Percentiles rank a stretch among this genome's conserved stretches.
Evolutionary conservation across 2,888 invertebrate species (phyloP).

Genomic region (Andrena bucephala): DNA sequence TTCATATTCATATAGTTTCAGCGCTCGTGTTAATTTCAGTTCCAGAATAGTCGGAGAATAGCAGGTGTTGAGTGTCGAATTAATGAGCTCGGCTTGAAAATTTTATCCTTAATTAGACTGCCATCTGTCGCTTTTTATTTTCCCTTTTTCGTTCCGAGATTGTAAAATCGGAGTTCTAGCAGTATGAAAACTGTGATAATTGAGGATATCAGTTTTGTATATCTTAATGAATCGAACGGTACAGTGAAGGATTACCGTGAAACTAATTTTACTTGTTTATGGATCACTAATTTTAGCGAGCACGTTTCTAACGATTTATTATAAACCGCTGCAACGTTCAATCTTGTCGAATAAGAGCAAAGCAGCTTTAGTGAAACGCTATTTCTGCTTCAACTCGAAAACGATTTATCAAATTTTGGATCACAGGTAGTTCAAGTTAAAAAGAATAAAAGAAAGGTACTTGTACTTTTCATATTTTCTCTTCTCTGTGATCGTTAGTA

Average conservation of each 20-base stretch:
- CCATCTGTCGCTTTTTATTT: neutral
- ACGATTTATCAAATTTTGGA: no score
- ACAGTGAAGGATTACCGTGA: neutral
- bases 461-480: neutral
- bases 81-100: conserved; percentile 1
- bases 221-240: conserved; percentile 12
- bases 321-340: neutral
- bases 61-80: conserved; percentile 4
- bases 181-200: neutral
- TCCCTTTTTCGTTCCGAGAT: conserved; percentile 2
- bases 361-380: neutral
- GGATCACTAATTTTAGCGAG: conserved; percentile 8
- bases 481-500: neutral
- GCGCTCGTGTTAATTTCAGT: neutral
- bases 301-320: neutral
- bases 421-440: no score
- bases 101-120: conserved; percentile 18
- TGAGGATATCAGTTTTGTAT: neutral
- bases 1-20: neutral
- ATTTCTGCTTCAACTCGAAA: no score
- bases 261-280: neutral
- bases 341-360: neutral
- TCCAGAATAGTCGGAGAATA: conserved; percentile 3
- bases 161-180: neutral
- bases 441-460: no score